Percentiles rank a stretch among this genome's conserved stretches.
phyloP scores from a whole-genome alignment of 2,113 vertebrate species.

The Dissostichus mawsoni region DNA sequence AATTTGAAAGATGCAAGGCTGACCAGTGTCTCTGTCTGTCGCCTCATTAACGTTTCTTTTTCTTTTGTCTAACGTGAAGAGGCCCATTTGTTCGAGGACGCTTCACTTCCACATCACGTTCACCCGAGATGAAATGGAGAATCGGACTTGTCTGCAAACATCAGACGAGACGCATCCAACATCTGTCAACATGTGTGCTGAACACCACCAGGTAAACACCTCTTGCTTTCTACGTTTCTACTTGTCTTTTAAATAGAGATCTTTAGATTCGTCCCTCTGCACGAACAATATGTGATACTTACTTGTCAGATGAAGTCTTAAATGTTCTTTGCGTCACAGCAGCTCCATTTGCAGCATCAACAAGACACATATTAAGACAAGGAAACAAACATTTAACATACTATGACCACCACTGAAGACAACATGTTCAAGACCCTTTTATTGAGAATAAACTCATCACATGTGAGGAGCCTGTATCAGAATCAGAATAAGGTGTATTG shows the following conservation, averaged over 20 bases:
- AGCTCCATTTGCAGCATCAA: no score
- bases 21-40: background rate
- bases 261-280: background rate
- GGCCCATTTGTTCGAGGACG: slow-evolving; percentile 7
- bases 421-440: no score
- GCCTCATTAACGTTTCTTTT: background rate
- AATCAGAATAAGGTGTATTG: no score
- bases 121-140: slow-evolving; percentile 23
- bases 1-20: no score
- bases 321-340: no score
- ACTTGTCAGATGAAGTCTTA: no score
- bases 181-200: background rate
- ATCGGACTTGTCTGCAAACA: slow-evolving; percentile 29
- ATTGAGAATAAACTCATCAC: no score
- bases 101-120: slow-evolving; percentile 38
- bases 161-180: slow-evolving; percentile 22
- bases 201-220: background rate
- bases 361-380: no score
- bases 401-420: no score
- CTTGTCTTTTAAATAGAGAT: background rate
- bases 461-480: no score
- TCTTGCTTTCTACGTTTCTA: background rate
- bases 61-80: slow-evolving; percentile 6
- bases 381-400: no score
- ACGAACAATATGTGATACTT: background rate